A percentile compares a stretch with the other conserved stretches of the same genome.
These are phyloP conservation scores for Raja brachyura DNA, from an alignment of 2,113 vertebrate genomes.

Conservation along the genomic window DNA sequence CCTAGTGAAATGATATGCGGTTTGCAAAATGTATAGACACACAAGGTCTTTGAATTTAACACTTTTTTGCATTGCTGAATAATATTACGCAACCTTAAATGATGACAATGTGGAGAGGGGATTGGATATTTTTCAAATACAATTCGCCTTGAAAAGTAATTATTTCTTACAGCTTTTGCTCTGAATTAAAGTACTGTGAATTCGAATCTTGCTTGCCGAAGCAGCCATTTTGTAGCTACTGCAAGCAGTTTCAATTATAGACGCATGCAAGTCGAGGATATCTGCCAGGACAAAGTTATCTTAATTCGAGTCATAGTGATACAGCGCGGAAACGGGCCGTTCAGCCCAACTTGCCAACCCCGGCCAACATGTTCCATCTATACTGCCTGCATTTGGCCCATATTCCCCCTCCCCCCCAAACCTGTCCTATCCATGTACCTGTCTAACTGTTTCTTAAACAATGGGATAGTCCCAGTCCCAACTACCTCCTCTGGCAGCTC, in stretches of 20 bases:
- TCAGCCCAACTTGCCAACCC: too few species aligned
- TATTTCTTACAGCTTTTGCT: neutral
- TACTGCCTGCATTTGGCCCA: too few species aligned
- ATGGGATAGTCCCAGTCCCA: too few species aligned
- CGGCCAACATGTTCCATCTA: too few species aligned
- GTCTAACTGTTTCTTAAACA: too few species aligned
- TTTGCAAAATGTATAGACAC: neutral
- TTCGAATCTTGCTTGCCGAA: constrained; percentile 2
- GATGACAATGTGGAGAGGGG: neutral
- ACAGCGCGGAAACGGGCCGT: too few species aligned
- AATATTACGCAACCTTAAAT: neutral
- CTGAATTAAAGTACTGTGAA: constrained; percentile 27
- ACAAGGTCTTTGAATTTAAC: neutral
- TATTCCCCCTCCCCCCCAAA: too few species aligned
- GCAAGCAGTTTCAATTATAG: neutral
- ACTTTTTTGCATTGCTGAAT: neutral
- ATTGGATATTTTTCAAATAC: constrained; percentile 4
- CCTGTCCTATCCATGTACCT: too few species aligned
- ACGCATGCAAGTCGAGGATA: neutral
- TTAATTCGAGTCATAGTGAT: too few species aligned
- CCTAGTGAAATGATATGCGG: too few species aligned
- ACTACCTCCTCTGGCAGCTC: too few species aligned
- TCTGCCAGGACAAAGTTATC: neutral
- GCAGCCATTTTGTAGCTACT: neutral
- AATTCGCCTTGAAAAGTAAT: neutral